These are phyloP conservation scores for Hippocampus abdominalis DNA, from an alignment of 2,113 vertebrate species.

Conservation along the genomic window DNA sequence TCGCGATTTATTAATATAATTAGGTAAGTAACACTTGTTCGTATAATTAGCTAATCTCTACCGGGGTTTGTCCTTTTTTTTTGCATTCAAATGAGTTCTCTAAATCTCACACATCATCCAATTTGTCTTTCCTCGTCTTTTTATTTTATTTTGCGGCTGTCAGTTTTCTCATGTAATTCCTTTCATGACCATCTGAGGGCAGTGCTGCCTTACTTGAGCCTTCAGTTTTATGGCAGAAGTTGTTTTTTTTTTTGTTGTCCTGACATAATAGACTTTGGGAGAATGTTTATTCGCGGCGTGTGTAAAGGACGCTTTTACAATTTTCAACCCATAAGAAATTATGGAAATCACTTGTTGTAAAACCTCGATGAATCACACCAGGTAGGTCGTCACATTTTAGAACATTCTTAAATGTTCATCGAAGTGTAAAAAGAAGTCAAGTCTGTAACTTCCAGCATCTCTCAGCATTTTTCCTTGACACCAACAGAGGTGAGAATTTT, in stretches of 20 bases:
- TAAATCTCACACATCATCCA: background rate
- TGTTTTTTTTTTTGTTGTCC: background rate
- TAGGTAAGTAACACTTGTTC: too few species aligned
- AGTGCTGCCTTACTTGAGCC: constrained; percentile 45
- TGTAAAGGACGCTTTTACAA: background rate
- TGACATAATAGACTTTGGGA: background rate
- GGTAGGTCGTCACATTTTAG: background rate
- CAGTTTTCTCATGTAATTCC: constrained; percentile 15
- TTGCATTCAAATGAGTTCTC: background rate
- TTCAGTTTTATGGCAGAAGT: background rate
- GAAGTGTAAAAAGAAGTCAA: background rate
- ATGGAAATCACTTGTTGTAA: background rate
- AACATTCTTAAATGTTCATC: background rate
- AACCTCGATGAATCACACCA: background rate
- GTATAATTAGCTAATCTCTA: too few species aligned
- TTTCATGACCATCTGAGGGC: constrained; percentile 43
- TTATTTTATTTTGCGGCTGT: background rate
- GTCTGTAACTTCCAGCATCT: too few species aligned
- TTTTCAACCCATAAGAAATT: background rate
- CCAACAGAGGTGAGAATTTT: too few species aligned
- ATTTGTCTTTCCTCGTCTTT: background rate
- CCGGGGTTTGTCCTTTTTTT: too few species aligned
- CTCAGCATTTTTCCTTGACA: too few species aligned
- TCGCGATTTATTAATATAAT: too few species aligned
- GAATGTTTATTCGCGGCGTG: background rate